Percentiles rank a stretch among this genome's conserved stretches.
Conservation (phyloP, 2,797 vertebrate genomes). For the Chrysocyon brachyurus region DNA sequence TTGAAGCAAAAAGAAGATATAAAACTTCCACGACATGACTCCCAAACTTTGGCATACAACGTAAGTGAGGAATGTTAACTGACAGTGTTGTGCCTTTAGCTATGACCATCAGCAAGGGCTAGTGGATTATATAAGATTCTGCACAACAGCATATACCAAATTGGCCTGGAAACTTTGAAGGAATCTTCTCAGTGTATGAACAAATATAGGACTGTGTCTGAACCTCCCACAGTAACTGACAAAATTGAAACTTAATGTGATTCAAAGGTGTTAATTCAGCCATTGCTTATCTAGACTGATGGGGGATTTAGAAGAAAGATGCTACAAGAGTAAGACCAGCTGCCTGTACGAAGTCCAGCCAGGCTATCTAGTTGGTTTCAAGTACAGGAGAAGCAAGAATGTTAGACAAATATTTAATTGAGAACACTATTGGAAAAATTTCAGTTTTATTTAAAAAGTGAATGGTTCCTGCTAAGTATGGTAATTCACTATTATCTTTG, state of each 20-base stretch:
- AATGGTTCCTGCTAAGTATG: not conserved
- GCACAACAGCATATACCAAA: not conserved
- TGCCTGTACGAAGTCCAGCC: not conserved
- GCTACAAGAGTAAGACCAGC: not conserved
- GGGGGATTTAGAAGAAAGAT: conserved; percentile 12
- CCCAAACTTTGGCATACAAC: conserved; percentile 21
- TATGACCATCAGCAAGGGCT: not conserved
- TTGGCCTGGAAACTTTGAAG: conserved; percentile 26
- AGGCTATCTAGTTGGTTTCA: not conserved
- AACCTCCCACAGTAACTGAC: conserved; percentile 7
- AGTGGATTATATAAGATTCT: conserved; percentile 52
- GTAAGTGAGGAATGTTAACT: conserved; percentile 46
- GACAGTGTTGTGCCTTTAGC: conserved; percentile 56
- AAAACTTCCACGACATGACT: conserved; percentile 52
- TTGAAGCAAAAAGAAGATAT: conserved; percentile 17
- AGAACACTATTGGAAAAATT: conserved; percentile 36
- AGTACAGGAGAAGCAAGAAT: not conserved
- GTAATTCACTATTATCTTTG: conserved; percentile 54
- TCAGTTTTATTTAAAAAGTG: conserved; percentile 57
- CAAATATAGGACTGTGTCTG: conserved; percentile 6
- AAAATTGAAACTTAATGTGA: conserved; percentile 55
- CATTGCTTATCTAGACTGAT: not conserved
- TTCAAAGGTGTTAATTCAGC: not conserved
- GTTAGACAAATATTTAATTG: conserved; percentile 25
- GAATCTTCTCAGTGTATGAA: conserved; percentile 38